Evolutionary conservation across 53 echinoderm and acorn worm species (phyloP).

Genomic region (Patiria pectinifera): DNA sequence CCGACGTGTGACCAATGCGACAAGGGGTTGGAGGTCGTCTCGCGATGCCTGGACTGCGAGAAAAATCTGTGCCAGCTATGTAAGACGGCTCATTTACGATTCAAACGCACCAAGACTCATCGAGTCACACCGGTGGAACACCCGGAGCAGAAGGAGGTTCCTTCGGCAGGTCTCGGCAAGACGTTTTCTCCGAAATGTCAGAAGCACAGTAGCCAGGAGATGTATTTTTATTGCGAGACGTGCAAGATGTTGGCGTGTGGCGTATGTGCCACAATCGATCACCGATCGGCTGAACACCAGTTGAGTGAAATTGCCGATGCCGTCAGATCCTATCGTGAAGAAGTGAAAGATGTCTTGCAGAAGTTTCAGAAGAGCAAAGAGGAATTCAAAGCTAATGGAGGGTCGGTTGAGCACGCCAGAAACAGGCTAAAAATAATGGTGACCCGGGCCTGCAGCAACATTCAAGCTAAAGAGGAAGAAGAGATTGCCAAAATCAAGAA

Average conservation of each 20-base stretch:
- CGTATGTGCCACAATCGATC: background rate
- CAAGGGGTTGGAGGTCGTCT: background rate
- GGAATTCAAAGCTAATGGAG: background rate
- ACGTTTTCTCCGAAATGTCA: background rate
- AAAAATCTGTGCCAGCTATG: slow-evolving; percentile 1
- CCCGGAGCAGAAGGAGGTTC: background rate
- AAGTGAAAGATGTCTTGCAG: too few species aligned
- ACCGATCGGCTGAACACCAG: background rate
- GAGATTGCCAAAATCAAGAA: background rate
- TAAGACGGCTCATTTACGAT: background rate
- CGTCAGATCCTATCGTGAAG: background rate
- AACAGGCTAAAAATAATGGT: background rate
- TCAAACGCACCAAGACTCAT: background rate
- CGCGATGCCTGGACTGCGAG: slow-evolving; percentile 3
- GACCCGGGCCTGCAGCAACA: background rate
- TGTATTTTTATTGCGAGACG: slow-evolving; percentile 26
- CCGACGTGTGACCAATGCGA: too few species aligned
- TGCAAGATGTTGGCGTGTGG: slow-evolving; percentile 4
- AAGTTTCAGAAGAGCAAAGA: slow-evolving; percentile 1
- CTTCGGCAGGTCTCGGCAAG: background rate
- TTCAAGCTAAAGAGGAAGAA: background rate
- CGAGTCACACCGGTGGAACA: background rate
- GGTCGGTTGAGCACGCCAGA: background rate
- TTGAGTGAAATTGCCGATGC: background rate
- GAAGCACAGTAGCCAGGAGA: background rate